phyloP scores from a whole-genome alignment of 2,797 vertebrate species.

The Moxostoma hubbsi region DNA sequence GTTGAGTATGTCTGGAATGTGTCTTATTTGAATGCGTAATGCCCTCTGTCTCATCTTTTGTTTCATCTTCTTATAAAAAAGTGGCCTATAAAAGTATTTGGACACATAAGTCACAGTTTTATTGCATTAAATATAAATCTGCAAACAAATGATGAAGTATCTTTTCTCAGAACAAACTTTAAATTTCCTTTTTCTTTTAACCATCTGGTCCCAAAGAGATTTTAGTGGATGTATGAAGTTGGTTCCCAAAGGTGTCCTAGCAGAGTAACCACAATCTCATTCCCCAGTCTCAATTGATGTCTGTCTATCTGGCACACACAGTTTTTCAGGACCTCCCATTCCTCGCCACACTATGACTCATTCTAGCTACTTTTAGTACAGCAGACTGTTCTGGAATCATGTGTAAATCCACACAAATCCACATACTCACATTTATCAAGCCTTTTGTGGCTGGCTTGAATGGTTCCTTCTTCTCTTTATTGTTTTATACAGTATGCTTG shows the following conservation, averaged over 20 bases:
- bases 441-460: neutral
- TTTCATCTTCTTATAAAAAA: no score
- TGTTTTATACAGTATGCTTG: neutral
- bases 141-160: no score
- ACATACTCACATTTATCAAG: constrained; percentile 47
- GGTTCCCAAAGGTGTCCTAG: no score
- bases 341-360: constrained; percentile 1
- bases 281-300: neutral
- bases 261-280: no score
- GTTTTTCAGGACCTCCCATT: neutral
- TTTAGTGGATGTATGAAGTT: no score
- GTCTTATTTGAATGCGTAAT: constrained; percentile 6
- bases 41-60: neutral
- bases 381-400: constrained; percentile 10
- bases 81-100: no score
- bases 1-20: constrained; percentile 16
- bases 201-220: no score
- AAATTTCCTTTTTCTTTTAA: no score
- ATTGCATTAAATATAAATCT: no score
- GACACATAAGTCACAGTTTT: no score
- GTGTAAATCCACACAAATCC: neutral
- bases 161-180: no score
- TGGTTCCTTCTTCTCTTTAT: constrained; percentile 40
- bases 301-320: neutral
- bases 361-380: constrained; percentile 7